These are phyloP conservation scores for Agrenia bidenticulata DNA, from an alignment of 2,888 invertebrate species.

Conservation along the genomic window DNA sequence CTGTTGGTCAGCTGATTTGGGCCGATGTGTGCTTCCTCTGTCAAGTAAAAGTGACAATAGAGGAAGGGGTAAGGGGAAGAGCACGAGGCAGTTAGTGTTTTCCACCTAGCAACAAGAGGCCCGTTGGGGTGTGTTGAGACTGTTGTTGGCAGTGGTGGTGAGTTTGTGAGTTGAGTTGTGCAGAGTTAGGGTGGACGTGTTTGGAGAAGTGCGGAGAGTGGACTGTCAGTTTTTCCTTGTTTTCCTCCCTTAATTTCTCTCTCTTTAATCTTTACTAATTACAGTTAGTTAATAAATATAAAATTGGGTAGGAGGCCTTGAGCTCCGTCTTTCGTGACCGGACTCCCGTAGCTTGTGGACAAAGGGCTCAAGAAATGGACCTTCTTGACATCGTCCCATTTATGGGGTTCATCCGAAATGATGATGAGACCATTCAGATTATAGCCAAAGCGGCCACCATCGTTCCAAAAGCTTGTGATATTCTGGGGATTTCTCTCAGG, in stretches of 20 bases:
- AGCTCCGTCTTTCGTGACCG: not conserved
- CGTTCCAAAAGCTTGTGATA: conserved; percentile 50
- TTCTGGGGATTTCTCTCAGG: conserved; percentile 50
- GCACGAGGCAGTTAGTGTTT: not conserved
- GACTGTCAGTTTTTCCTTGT: too few species aligned
- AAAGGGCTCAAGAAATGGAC: conserved; percentile 24
- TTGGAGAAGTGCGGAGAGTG: too few species aligned
- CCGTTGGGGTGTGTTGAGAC: conserved; percentile 3
- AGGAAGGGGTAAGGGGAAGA: too few species aligned
- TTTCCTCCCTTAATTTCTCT: too few species aligned
- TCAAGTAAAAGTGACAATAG: not conserved
- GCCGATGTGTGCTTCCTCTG: conserved; percentile 11
- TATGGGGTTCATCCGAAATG: conserved; percentile 46
- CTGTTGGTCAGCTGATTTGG: not conserved
- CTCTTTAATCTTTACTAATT: too few species aligned
- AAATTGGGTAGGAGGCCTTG: not conserved
- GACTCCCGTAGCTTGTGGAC: not conserved
- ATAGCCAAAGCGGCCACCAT: conserved; percentile 46
- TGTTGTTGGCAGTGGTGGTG: not conserved
- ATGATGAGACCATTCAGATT: conserved; percentile 43
- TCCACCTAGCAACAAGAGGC: conserved; percentile 1
- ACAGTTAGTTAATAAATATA: too few species aligned
- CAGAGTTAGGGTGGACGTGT: too few species aligned
- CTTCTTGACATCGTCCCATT: conserved; percentile 34
- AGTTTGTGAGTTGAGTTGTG: not conserved